Conservation (phyloP, 2,888 invertebrate genomes). For the Pemphredon lugubris region DNA sequence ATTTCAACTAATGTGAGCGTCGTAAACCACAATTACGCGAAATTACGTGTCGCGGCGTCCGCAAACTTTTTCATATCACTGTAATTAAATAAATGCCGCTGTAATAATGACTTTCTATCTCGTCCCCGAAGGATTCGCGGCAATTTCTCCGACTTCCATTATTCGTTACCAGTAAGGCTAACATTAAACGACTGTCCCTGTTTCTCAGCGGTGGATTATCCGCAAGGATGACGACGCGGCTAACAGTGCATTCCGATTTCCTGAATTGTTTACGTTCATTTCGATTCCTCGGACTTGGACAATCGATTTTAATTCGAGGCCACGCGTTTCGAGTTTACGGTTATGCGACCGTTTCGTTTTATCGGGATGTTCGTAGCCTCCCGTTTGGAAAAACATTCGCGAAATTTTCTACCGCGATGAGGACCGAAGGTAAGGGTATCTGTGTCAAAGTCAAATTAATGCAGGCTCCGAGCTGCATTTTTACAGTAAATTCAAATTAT, state of each 20-base stretch:
- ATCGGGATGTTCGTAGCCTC: neutral
- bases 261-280: slow-evolving; percentile 34
- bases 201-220: slow-evolving; percentile 19
- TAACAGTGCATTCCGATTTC: slow-evolving; percentile 43
- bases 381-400: neutral
- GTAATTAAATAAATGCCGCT: neutral
- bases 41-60: too few species aligned
- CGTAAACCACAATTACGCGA: too few species aligned
- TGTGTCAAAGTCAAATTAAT: too few species aligned
- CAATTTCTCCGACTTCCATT: slow-evolving; percentile 5
- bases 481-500: too few species aligned
- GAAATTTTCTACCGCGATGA: too few species aligned
- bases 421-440: too few species aligned
- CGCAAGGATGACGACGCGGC: slow-evolving; percentile 11
- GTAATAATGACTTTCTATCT: neutral
- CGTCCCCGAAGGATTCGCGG: neutral
- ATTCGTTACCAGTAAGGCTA: too few species aligned
- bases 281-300: slow-evolving; percentile 21
- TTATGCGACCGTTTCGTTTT: slow-evolving; percentile 11
- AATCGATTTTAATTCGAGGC: slow-evolving; percentile 61
- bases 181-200: too few species aligned
- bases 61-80: too few species aligned
- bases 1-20: too few species aligned
- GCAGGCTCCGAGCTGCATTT: too few species aligned
- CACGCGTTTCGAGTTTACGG: slow-evolving; percentile 40